Evolutionary conservation across 2,888 invertebrate genomes (phyloP).

Genomic region (Orchesellides sinensis): DNA sequence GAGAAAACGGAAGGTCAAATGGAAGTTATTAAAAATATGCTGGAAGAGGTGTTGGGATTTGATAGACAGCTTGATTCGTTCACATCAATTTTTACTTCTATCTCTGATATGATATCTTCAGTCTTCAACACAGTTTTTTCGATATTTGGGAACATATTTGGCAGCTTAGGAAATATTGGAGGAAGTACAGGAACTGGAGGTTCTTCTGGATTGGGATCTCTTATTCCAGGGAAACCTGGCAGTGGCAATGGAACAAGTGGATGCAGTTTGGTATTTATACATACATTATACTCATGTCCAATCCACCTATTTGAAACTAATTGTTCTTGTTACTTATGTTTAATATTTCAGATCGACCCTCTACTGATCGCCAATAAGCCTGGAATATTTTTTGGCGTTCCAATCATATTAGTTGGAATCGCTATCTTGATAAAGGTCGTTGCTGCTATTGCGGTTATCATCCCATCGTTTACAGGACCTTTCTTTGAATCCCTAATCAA

Average conservation of each 20-base stretch:
- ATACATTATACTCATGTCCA: background rate
- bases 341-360: conserved; percentile 22
- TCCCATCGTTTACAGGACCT: conserved; percentile 2
- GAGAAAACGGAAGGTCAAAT: background rate
- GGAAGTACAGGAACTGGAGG: too few species aligned
- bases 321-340: background rate
- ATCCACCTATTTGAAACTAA: background rate
- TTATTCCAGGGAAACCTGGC: background rate
- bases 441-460: conserved; percentile 19
- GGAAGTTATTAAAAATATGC: background rate
- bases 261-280: background rate
- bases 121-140: background rate
- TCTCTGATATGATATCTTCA: background rate
- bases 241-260: background rate
- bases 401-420: conserved; percentile 24
- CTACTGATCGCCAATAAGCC: conserved; percentile 31
- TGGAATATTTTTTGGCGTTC: conserved; percentile 36
- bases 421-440: conserved; percentile 16
- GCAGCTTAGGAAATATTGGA: background rate
- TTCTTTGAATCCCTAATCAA: conserved; percentile 1
- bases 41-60: background rate
- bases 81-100: background rate
- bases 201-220: too few species aligned
- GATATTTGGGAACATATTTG: background rate
- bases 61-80: background rate